phyloP scores from a whole-genome alignment of 2,888 invertebrate genomes.

The Stenolophus ochropezus region DNA sequence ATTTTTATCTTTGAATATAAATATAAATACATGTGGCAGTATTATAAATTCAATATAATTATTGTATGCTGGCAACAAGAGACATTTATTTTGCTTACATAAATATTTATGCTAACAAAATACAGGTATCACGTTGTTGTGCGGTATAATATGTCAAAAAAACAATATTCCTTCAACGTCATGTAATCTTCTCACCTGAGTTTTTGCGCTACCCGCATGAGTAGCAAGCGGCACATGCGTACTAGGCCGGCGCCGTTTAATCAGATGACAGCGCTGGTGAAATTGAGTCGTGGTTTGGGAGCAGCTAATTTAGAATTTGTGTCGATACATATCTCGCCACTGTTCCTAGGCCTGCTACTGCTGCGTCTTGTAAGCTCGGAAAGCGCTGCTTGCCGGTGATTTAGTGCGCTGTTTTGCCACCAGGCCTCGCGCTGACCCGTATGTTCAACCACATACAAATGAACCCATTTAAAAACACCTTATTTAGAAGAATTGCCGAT shows the following conservation, averaged over 20 bases:
- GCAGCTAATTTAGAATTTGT: constrained; percentile 56
- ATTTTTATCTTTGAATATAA: too few relatives aligned
- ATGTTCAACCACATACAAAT: constrained; percentile 17
- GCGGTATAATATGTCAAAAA: too few relatives aligned
- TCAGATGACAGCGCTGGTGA: constrained; percentile 50
- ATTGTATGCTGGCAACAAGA: too few relatives aligned
- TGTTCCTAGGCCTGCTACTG: not conserved
- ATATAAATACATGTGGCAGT: too few relatives aligned
- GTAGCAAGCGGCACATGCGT: too few relatives aligned
- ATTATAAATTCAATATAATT: too few relatives aligned
- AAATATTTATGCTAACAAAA: too few relatives aligned
- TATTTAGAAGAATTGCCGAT: not conserved
- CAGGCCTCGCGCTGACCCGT: not conserved
- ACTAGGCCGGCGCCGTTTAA: constrained; percentile 25
- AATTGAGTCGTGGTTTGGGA: constrained; percentile 54
- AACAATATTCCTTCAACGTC: too few relatives aligned
- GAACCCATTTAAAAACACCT: constrained; percentile 22
- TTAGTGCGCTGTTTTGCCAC: constrained; percentile 36
- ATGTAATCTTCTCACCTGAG: too few relatives aligned
- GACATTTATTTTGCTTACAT: too few relatives aligned
- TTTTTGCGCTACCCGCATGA: too few relatives aligned
- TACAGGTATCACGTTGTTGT: too few relatives aligned
- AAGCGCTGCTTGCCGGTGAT: constrained; percentile 19
- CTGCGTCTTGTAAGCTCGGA: not conserved
- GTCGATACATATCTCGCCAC: constrained; percentile 53